phyloP scores from a whole-genome alignment of 2,888 invertebrate species.

The Adineta ricciae region DNA sequence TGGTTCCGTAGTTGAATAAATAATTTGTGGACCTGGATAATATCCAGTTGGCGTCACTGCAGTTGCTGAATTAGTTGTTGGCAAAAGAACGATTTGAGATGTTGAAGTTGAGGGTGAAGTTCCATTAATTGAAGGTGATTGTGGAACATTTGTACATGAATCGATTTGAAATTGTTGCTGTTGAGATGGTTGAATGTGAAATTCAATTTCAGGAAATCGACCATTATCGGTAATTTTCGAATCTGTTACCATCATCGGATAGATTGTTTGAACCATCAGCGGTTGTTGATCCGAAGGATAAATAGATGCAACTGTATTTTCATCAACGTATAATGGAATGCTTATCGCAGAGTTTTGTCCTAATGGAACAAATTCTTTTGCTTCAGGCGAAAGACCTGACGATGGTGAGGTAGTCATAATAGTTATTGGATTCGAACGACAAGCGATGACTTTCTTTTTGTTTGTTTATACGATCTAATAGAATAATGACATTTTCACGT shows the following conservation, averaged over 20 bases:
- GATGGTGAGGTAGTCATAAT: neutral
- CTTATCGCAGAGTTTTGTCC: neutral
- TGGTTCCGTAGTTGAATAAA: neutral
- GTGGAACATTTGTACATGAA: neutral
- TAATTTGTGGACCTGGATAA: neutral
- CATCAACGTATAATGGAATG: slow-evolving; percentile 4
- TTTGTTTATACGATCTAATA: neutral
- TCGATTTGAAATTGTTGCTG: slow-evolving; percentile 4
- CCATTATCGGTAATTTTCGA: neutral
- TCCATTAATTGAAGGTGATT: neutral
- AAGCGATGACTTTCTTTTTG: neutral
- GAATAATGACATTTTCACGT: neutral
- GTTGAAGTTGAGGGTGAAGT: neutral
- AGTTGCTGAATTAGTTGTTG: neutral
- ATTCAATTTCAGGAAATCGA: slow-evolving; percentile 6
- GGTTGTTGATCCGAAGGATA: neutral
- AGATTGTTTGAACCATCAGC: neutral
- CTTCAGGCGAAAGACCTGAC: neutral
- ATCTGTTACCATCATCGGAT: neutral
- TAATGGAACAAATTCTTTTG: slow-evolving; percentile 18
- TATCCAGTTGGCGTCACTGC: neutral
- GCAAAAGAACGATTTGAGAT: slow-evolving; percentile 13
- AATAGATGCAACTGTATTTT: neutral
- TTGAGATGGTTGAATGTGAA: neutral
- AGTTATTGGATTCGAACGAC: neutral